Evolutionary conservation across 2,888 invertebrate genomes (phyloP), one percentile per base, ranked within the genome.

Genomic region (Abrostola tripartita): DNA sequence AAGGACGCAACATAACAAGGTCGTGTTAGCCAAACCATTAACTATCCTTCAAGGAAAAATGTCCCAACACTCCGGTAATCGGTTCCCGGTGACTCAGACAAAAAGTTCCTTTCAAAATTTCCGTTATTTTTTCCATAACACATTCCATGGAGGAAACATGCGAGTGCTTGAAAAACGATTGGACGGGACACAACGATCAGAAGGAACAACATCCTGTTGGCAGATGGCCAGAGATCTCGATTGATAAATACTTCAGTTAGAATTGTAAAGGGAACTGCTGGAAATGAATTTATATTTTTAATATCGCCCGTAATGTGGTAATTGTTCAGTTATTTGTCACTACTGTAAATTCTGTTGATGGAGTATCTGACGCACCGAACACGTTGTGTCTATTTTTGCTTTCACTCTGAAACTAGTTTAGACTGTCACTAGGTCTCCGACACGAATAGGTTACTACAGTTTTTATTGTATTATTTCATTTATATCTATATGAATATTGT

Each of bases 201-300:
- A 77, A 83, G 81, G 78, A 88, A 88, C 87, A 87, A 88, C 88
- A 88, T 89, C 88, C 88, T 81, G 82, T 88, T 92, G 92, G 92
- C 90, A 61, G 42, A 49, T 51, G 5, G 88, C 92, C 92, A 92
- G 74, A 65, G 68, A 78, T 78, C 76, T 75, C 77, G 53, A 74
- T 70, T 62, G 76, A 80, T 78, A 80, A 82, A 81, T 77, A 79
- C 71, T 65, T 51, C 64, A 61, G 55, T 42, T 56, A 52, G 52
- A 59, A 57, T 57, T 37, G 50, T 60, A 51, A 40, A 51, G 36
- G 37, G 35, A 35, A 44, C 52, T 9, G 24, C 44, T 47, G 44
- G 44, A 47, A 47, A 47, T 47, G 12, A 24, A 47, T 24, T 47
- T 47, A 44, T 44, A 24, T 40, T 44, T n/a, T 24, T 24, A 24